Percentiles rank a stretch among this genome's conserved stretches.
phyloP scores from a whole-genome alignment of 2,888 invertebrate species.

The Parelbella ahira region DNA sequence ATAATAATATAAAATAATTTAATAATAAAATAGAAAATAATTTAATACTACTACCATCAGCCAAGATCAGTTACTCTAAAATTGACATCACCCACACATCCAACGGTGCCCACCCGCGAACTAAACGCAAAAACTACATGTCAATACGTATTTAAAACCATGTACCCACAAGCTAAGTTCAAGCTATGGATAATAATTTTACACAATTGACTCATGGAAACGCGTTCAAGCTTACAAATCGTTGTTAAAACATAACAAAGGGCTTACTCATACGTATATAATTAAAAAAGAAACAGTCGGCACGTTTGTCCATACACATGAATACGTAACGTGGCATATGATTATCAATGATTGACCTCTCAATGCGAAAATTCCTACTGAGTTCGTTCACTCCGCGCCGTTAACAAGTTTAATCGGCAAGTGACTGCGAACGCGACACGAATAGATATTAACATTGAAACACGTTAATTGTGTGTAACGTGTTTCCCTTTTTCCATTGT shows the following conservation, averaged over 20 bases:
- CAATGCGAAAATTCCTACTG: constrained; percentile 37
- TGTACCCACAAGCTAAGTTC: too few species aligned
- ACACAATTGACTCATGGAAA: constrained; percentile 6
- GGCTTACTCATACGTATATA: constrained; percentile 8
- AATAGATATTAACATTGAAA: constrained; percentile 32
- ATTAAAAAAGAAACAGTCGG: constrained; percentile 12
- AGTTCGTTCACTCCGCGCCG: constrained; percentile 34
- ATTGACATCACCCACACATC: too few species aligned
- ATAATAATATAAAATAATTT: too few species aligned
- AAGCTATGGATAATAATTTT: too few species aligned
- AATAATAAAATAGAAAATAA: too few species aligned
- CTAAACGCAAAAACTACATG: too few species aligned
- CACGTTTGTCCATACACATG: constrained; percentile 5
- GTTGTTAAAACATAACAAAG: constrained; percentile 5
- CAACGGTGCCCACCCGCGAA: too few species aligned
- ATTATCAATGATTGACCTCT: constrained; percentile 38
- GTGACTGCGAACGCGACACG: constrained; percentile 27
- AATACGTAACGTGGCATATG: constrained; percentile 7
- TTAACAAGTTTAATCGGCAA: constrained; percentile 30
- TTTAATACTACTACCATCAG: too few species aligned
- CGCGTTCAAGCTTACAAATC: constrained; percentile 10
- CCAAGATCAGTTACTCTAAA: too few species aligned
- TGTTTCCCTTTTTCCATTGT: too few species aligned
- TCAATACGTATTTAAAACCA: too few species aligned
- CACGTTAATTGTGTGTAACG: constrained; percentile 15